phyloP scores from a whole-genome alignment of 2,113 vertebrate genomes.

The Cervus canadensis region DNA sequence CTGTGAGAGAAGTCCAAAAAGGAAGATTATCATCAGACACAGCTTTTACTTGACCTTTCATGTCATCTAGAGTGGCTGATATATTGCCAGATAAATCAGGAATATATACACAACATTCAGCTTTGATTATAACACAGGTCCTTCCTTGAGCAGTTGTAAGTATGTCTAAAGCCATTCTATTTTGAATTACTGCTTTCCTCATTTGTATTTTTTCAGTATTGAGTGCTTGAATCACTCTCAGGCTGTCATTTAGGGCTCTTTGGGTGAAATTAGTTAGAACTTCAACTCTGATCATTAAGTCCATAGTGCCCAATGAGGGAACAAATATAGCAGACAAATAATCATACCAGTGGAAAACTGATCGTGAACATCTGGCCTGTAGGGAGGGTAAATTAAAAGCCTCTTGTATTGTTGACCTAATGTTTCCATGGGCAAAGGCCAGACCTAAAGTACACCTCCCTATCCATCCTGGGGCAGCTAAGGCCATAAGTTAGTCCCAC shows the following conservation, averaged over 20 bases:
- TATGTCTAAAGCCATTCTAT: neutral
- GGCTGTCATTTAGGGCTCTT: neutral
- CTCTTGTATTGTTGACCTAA: neutral
- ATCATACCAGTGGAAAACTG: neutral
- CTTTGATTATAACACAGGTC: neutral
- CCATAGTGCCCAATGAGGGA: accelerated
- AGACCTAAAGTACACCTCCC: neutral
- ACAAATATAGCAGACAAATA: neutral
- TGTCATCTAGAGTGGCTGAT: neutral
- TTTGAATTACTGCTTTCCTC: neutral
- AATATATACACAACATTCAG: neutral
- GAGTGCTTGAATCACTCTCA: neutral
- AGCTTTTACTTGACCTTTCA: neutral
- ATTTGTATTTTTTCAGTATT: neutral
- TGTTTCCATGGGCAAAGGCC: neutral
- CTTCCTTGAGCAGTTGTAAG: accelerated
- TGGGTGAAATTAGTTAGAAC: neutral
- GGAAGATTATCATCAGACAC: neutral
- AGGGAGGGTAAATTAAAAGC: neutral
- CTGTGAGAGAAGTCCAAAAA: neutral
- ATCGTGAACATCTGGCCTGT: neutral
- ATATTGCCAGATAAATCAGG: neutral
- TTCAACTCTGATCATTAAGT: neutral
- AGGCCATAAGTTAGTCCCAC: neutral
- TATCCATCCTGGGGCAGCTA: neutral